Percentiles rank a stretch among this genome's conserved stretches.
Evolutionary conservation across 2,888 invertebrate genomes (phyloP).

Genomic region (Andrena dorsata): DNA sequence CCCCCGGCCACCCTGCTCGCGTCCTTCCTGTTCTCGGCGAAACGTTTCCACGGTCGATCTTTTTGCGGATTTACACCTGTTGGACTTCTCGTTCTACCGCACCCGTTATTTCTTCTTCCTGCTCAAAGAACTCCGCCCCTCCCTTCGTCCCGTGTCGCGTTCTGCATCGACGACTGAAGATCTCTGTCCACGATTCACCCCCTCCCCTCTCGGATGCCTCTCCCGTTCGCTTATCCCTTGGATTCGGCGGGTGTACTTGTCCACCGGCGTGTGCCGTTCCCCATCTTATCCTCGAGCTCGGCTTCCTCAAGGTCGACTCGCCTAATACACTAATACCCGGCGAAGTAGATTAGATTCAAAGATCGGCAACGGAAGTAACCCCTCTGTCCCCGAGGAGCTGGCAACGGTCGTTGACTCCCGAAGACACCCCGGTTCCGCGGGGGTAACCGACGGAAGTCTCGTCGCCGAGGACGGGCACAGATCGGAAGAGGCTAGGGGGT

Average conservation of each 20-base stretch:
- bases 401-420: neutral
- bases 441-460: too few species aligned
- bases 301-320: slow-evolving; percentile 22
- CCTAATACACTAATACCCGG: neutral
- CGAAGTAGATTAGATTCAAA: too few species aligned
- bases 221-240: slow-evolving; percentile 14
- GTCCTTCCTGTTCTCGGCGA: slow-evolving; percentile 70
- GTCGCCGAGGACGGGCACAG: slow-evolving; percentile 8
- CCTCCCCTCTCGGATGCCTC: neutral
- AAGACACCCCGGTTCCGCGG: neutral
- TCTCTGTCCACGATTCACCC: slow-evolving; percentile 28
- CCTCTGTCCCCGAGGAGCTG: too few species aligned
- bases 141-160: slow-evolving; percentile 8
- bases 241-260: slow-evolving; percentile 10
- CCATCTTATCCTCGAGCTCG: neutral
- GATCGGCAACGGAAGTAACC: too few species aligned
- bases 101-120: slow-evolving; percentile 72
- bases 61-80: slow-evolving; percentile 84
- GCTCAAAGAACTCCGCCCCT: slow-evolving; percentile 59
- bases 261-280: neutral
- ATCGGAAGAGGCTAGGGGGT: slow-evolving; percentile 43
- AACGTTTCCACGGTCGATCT: slow-evolving; percentile 78
- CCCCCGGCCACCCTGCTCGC: slow-evolving; percentile 50
- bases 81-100: slow-evolving; percentile 79
- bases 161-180: slow-evolving; percentile 31